These are phyloP conservation scores for Ornithorhynchus anatinus DNA, from an alignment of 2,113 vertebrate species.

Conservation along the genomic window DNA sequence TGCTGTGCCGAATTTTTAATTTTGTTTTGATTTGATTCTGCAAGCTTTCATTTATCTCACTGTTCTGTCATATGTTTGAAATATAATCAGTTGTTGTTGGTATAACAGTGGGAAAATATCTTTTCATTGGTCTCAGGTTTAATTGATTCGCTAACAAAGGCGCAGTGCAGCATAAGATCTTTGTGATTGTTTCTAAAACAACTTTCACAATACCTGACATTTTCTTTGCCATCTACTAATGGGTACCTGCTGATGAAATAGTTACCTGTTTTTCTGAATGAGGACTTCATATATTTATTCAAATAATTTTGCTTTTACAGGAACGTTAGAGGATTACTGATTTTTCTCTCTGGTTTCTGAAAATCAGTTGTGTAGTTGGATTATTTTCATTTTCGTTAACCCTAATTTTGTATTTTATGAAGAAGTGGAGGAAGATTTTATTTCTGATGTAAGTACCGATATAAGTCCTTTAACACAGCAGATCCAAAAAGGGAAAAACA, in stretches of 20 bases:
- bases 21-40: background rate
- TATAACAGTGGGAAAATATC: background rate
- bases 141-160: background rate
- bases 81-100: background rate
- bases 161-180: background rate
- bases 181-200: constrained; percentile 28
- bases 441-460: constrained; percentile 4
- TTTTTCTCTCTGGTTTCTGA: background rate
- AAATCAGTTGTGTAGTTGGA: no score
- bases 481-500: background rate
- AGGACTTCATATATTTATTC: no score
- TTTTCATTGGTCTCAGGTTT: constrained; percentile 30
- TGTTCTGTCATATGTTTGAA: constrained; percentile 16
- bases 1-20: background rate
- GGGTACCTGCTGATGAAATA: constrained; percentile 1
- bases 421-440: background rate
- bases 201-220: no score
- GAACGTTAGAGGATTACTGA: no score
- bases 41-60: background rate
- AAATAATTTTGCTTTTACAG: no score
- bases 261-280: background rate
- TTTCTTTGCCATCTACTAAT: background rate
- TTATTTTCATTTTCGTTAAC: no score
- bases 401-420: no score
- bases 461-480: background rate